phyloP scores from a whole-genome alignment of 1,140 invertebrate genomes.

The Drosophila guanche region DNA sequence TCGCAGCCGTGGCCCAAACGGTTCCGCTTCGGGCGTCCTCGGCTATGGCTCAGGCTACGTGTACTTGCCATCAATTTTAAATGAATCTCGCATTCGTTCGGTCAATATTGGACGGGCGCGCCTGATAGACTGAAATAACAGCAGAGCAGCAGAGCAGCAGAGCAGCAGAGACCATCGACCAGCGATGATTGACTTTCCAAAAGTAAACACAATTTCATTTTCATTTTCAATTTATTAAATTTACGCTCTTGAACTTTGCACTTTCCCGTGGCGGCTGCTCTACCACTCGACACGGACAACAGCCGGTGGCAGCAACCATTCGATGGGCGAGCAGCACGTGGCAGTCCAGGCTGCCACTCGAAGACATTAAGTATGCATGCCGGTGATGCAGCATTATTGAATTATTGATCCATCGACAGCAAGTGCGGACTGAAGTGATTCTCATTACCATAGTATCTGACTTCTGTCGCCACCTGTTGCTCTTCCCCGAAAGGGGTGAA shows the following conservation, averaged over 20 bases:
- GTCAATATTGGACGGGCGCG: slow-evolving; percentile 64
- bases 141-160: slow-evolving; percentile 1
- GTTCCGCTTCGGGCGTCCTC: neutral
- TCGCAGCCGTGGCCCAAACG: neutral
- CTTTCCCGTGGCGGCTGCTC: slow-evolving; percentile 9
- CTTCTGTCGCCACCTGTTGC: slow-evolving; percentile 13
- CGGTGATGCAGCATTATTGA: slow-evolving; percentile 8
- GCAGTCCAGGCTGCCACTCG: slow-evolving; percentile 1
- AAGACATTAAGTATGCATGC: slow-evolving; percentile 10
- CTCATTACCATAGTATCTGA: slow-evolving; percentile 3
- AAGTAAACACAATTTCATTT: slow-evolving; percentile 67
- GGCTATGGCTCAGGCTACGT: neutral
- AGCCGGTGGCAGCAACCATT: slow-evolving; percentile 10
- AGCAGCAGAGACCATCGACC: slow-evolving; percentile 5
- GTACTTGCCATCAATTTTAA: slow-evolving; percentile 74
- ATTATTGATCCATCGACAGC: neutral
- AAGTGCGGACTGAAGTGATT: neutral
- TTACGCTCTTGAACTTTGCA: slow-evolving; percentile 45
- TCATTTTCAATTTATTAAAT: slow-evolving; percentile 65
- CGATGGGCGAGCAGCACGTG: no score
- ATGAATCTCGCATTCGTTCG: slow-evolving; percentile 52
- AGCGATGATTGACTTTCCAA: slow-evolving; percentile 35
- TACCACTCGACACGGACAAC: neutral
- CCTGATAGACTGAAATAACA: slow-evolving; percentile 23
- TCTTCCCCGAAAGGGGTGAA: neutral